These are phyloP conservation scores for Cephus nigrinus DNA, from an alignment of 2,888 invertebrate species.

Conservation along the genomic window DNA sequence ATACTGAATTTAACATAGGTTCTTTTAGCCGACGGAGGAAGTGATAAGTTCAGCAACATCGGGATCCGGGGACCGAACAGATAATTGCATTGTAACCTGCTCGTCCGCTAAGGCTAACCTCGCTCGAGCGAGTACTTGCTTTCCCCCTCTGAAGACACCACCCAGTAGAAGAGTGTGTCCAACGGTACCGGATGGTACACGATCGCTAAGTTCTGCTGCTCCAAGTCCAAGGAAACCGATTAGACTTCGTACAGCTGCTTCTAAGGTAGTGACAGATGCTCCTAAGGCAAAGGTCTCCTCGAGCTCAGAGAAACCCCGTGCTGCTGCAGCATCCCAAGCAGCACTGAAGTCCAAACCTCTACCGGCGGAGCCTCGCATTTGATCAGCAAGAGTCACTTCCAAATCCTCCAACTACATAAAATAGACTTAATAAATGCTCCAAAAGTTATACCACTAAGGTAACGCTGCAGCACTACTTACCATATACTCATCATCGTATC, in stretches of 20 bases:
- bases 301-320: slow-evolving; percentile 73
- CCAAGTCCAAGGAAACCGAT: slow-evolving; percentile 86
- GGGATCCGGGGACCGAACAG: slow-evolving; percentile 86
- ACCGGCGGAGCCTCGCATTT: slow-evolving; percentile 77
- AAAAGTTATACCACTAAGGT: neutral
- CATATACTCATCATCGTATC: slow-evolving; percentile 96
- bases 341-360: slow-evolving; percentile 67
- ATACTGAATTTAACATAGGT: neutral
- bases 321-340: slow-evolving; percentile 77
- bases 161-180: slow-evolving; percentile 84
- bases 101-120: slow-evolving; percentile 82
- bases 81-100: slow-evolving; percentile 94
- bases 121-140: slow-evolving; percentile 88
- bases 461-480: slow-evolving; percentile 55
- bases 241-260: slow-evolving; percentile 87
- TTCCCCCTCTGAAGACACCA: slow-evolving; percentile 91
- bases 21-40: slow-evolving; percentile 81
- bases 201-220: slow-evolving; percentile 86
- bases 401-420: slow-evolving; percentile 83
- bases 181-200: slow-evolving; percentile 83
- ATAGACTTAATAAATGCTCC: neutral
- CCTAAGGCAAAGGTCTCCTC: slow-evolving; percentile 92
- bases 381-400: slow-evolving; percentile 86
- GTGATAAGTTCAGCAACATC: slow-evolving; percentile 89
- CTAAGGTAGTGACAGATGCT: slow-evolving; percentile 80